These are phyloP conservation scores for Netelia fuscicornis DNA, from an alignment of 2,888 invertebrate species.

Conservation along the genomic window DNA sequence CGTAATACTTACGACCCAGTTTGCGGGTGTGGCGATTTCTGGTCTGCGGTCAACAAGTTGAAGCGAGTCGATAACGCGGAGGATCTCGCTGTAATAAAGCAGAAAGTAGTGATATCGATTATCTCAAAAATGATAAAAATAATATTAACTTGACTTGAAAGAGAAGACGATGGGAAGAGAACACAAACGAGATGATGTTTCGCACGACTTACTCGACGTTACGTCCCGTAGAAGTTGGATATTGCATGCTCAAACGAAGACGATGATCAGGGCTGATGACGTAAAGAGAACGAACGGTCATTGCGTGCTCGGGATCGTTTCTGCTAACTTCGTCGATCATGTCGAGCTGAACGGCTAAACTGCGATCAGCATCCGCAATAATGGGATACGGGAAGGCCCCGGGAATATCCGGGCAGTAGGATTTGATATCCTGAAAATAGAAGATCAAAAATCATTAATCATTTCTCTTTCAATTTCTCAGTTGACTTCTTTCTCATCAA, in stretches of 20 bases:
- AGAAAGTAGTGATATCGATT: conserved; percentile 28
- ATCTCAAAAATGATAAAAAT: conserved; percentile 37
- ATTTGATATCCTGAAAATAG: conserved; percentile 87
- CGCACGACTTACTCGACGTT: conserved; percentile 92
- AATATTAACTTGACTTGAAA: not conserved
- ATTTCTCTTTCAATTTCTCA: not conserved
- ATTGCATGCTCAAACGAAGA: conserved; percentile 92
- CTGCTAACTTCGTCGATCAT: conserved; percentile 92
- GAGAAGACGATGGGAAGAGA: conserved; percentile 10
- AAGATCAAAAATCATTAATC: not conserved
- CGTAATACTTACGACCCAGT: conserved; percentile 90
- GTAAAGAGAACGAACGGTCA: conserved; percentile 92
- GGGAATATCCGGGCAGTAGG: conserved; percentile 89
- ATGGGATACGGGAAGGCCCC: conserved; percentile 93
- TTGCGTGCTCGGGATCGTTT: conserved; percentile 88
- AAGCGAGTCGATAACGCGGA: conserved; percentile 93
- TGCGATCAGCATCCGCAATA: conserved; percentile 91
- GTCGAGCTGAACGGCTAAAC: conserved; percentile 90
- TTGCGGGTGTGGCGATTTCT: conserved; percentile 93
- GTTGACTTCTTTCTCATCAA: no score
- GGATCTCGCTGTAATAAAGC: conserved; percentile 89
- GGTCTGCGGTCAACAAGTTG: conserved; percentile 90
- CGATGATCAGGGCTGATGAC: conserved; percentile 93
- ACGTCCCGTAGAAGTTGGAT: conserved; percentile 94
- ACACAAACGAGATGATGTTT: not conserved